Evolutionary conservation across 92 coral and sea anemone species (phyloP), one percentile per base, ranked within the genome.

Genomic region (Epizoanthus rinbou): DNA sequence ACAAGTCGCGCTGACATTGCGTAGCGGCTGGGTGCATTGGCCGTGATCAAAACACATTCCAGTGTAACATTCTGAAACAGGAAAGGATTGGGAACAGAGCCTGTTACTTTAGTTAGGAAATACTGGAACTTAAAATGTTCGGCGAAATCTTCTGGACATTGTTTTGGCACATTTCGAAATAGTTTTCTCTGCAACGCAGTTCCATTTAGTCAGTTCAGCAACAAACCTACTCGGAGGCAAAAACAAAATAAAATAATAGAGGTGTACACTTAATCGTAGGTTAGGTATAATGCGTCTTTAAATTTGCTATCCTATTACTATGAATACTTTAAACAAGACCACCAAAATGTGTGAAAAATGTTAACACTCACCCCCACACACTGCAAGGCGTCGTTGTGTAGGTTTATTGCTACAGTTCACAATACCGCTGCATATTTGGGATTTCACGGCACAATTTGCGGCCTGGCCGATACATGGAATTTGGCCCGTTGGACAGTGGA

Each of bases 391-490:
- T 35, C 37, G 60, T 60, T 76, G 67, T 37, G 19, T 31, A 69
- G 59, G 15, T 13, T 59, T 3, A 1, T 76, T 19, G 41, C 88
- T 87, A 64, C 95, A 92, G 11, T 94, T 64, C 25, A 75, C 79
- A 10, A 43, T 17, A 1, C 33, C 66, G 56, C 76, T 74, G 64
- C 97, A 93, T 17, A 91, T 71, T 19, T 84, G 71, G 4, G 52
- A 62, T 15, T 64, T 73, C 3, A 72, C 81, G 0, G 86, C 90
- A 35, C 97, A 93, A 88, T 84, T 84, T 83, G 88, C 83, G 59
- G 59, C 21, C 18, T 89, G 86, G 66, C 86, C 71, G 65, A 69
- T 72, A 65, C 97, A 93, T 8, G 85, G 85, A 16, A 93, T 63
- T 53, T 63, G 70, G 11, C 41, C 64, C 0, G 83, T 52, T 37